Evolutionary conservation across 2,888 invertebrate species (phyloP).

Genomic region (Athalia rosae): DNA sequence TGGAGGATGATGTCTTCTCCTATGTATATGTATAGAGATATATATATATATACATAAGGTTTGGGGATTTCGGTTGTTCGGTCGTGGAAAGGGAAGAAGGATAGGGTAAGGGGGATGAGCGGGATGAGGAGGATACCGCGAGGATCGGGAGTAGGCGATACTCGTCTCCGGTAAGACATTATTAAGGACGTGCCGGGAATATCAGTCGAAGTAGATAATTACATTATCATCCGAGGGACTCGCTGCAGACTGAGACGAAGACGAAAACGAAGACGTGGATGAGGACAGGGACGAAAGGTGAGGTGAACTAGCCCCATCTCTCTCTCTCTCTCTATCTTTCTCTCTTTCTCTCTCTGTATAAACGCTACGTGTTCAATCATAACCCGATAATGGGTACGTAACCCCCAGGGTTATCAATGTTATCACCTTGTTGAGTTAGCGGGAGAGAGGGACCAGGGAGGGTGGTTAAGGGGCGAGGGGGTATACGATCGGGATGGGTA

Average conservation of each 20-base stretch:
- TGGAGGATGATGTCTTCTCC: too few relatives aligned
- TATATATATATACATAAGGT: background rate
- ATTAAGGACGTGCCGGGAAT: conserved; percentile 61
- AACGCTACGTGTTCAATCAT: conserved; percentile 48
- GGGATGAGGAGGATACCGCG: conserved; percentile 48
- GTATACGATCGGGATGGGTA: too few relatives aligned
- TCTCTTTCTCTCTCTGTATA: conserved; percentile 22
- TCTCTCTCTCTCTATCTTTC: conserved; percentile 26
- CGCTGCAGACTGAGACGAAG: conserved; percentile 21
- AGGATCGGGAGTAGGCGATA: conserved; percentile 48
- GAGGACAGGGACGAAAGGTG: conserved; percentile 27
- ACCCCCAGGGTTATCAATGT: conserved; percentile 42
- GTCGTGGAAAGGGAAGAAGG: conserved; percentile 46
- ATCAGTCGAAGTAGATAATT: conserved; percentile 56
- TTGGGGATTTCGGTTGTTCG: conserved; percentile 33
- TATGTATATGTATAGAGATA: too few relatives aligned
- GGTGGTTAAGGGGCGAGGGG: too few relatives aligned
- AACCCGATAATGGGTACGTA: conserved; percentile 46
- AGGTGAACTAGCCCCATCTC: conserved; percentile 12
- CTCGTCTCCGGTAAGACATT: conserved; percentile 60
- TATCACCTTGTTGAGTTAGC: conserved; percentile 39
- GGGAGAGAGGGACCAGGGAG: too few relatives aligned
- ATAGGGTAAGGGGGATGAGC: conserved; percentile 20
- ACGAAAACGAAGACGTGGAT: conserved; percentile 23
- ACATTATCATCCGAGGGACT: conserved; percentile 55